Conservation (phyloP, 2,113 vertebrate genomes). For the Corvus cornix region DNA sequence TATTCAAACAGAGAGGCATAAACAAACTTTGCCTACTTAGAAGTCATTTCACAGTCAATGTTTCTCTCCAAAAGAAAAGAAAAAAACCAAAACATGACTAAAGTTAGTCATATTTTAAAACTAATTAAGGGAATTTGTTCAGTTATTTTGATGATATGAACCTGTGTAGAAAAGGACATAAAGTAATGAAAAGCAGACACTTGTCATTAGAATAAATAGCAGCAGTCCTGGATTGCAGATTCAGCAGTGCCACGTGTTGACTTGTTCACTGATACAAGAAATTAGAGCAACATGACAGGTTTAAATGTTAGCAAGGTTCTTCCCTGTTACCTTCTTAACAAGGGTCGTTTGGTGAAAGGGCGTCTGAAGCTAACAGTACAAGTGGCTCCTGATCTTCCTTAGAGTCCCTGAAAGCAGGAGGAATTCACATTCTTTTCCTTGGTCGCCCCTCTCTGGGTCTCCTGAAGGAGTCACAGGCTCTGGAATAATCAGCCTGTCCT, state of each 20-base stretch:
- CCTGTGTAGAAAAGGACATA: background rate
- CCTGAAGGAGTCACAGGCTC: background rate
- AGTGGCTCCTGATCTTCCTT: background rate
- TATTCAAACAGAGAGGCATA: background rate
- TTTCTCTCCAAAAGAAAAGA: background rate
- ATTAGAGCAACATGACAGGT: background rate
- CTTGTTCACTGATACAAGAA: background rate
- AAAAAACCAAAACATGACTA: background rate
- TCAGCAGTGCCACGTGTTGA: background rate
- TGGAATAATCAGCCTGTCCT: rapidly evolving
- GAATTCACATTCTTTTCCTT: background rate
- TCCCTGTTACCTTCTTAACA: background rate
- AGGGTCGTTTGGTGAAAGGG: background rate
- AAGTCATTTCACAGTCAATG: background rate
- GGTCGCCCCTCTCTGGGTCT: background rate
- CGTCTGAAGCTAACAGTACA: background rate
- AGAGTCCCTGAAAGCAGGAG: background rate
- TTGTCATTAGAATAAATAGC: background rate
- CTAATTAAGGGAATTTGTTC: background rate
- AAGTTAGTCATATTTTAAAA: background rate
- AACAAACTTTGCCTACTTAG: background rate
- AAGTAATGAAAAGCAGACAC: background rate
- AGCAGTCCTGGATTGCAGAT: background rate
- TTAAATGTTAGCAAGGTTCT: background rate
- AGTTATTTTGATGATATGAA: background rate